Conservation (phyloP, 2,888 invertebrate genomes). For the Lasioglossum pauxillum region DNA sequence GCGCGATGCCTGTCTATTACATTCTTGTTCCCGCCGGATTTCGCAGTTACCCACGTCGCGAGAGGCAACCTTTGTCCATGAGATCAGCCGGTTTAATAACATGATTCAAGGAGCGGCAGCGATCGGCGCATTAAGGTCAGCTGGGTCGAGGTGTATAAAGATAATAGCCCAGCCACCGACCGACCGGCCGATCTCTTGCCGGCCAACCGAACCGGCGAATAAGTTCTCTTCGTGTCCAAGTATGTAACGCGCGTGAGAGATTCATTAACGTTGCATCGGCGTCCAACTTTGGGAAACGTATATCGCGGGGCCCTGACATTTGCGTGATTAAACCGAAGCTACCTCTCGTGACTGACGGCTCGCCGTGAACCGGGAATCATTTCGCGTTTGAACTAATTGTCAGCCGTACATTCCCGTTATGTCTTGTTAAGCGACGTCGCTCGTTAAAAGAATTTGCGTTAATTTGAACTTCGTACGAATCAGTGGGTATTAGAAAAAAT, state of each 20-base stretch:
- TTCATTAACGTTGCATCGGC: constrained; percentile 38
- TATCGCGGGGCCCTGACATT: constrained; percentile 40
- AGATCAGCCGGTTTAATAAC: constrained; percentile 71
- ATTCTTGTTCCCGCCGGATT: constrained; percentile 45
- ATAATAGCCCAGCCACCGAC: constrained; percentile 76
- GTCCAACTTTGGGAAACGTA: constrained; percentile 27
- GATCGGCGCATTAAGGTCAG: constrained; percentile 71
- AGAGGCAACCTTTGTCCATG: constrained; percentile 61
- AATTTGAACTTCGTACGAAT: background rate
- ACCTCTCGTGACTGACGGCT: constrained; percentile 2
- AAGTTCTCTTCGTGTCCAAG: constrained; percentile 55
- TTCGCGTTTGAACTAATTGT: background rate
- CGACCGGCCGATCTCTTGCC: constrained; percentile 46
- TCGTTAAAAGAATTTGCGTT: background rate
- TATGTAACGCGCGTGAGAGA: constrained; percentile 61
- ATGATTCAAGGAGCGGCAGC: constrained; percentile 67
- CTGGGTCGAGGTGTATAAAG: constrained; percentile 73
- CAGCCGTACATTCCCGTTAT: background rate
- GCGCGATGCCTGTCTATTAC: constrained; percentile 36
- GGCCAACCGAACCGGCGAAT: constrained; percentile 64
- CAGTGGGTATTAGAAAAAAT: background rate
- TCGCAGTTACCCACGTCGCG: constrained; percentile 52
- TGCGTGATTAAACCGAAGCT: background rate
- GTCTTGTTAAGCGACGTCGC: background rate
- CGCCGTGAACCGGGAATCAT: background rate